A percentile compares a stretch with the other conserved stretches of the same genome.
phyloP scores from a whole-genome alignment of 2,888 invertebrate species.

The Pristionchus arcanus region DNA sequence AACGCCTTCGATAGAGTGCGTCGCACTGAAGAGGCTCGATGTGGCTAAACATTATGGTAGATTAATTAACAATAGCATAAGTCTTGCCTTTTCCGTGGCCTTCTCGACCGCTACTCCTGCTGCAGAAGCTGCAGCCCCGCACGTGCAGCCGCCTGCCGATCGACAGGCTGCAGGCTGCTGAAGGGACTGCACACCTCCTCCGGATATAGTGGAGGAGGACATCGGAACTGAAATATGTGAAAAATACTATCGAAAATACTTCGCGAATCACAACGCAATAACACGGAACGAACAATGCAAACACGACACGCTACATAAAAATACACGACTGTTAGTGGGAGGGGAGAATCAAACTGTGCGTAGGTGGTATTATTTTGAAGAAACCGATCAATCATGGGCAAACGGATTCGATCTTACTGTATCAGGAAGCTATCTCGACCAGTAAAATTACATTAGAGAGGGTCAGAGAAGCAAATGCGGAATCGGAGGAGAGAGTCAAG shows the following conservation, averaged over 20 bases:
- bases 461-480: conserved; percentile 34
- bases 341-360: not conserved
- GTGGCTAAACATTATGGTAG: not conserved
- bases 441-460: not conserved
- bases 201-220: conserved; percentile 33
- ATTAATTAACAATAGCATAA: not conserved
- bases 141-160: conserved; percentile 49
- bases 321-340: conserved; percentile 8
- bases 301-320: not conserved
- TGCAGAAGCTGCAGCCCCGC: conserved; percentile 7
- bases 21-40: conserved; percentile 43
- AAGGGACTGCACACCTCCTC: conserved; percentile 1
- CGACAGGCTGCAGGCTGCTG: conserved; percentile 31
- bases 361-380: not conserved
- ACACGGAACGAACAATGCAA: conserved; percentile 25
- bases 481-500: not conserved
- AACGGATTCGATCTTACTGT: not conserved
- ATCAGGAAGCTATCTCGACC: not conserved
- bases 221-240: not conserved
- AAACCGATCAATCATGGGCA: not conserved
- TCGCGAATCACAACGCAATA: not conserved
- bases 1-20: conserved; percentile 43
- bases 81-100: conserved; percentile 41
- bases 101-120: not conserved
- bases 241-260: not conserved